Base-by-base conservation (phyloP, 2,888 invertebrate genomes). In the Marasmarcha lunaedactyla region DNA sequence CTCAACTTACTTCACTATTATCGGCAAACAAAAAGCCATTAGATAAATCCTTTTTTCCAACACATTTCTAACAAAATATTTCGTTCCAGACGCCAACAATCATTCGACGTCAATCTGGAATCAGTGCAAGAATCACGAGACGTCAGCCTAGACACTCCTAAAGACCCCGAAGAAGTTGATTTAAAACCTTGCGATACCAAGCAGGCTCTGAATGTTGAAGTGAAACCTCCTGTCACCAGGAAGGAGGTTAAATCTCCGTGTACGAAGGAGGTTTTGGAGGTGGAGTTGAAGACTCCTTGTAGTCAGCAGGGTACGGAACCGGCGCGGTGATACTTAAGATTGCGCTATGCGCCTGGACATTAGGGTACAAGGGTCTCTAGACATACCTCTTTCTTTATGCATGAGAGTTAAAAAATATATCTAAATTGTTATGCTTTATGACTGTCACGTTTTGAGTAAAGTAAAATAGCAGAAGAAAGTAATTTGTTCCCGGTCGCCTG, bases 41-140 rank as follows among this genome's bases (percentile, higher is more conserved):
- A n/a, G n/a, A n/a, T n/a, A 20, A 20, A 7, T 20, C 20, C 20
- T 5, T 5, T 20, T 20, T 20, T 3, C 7, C 20, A 20, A 20
- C 3, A 7, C 20, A 20, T 20, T 5, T 30, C n/a, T n/a, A 30
- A 30, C 10, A 4, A 2, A 3, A n/a, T 30, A 7, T 30, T 30
- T 14, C 7, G 43, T 47, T 42, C 45, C 54, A 39, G 46, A 61
- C 73, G 74, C 40, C 78, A 79, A 64, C 49, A 68, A 3, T 83
- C 83, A 1, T 83, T 83, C 47, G 83, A 83, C 50, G 63, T 72
- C 14, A 71, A 58, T 1, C 53, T 83, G 6, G 81, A 81, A 44
- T 67, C 83, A 0, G 81, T 83, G 0, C 57, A 71, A 43, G 81
- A 83, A 46, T 49, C 63, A 7, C 63, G 60, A 27, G 70, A 71